These are phyloP conservation scores for Notocelia uddmanniana DNA, from an alignment of 2,888 invertebrate genomes.

Conservation along the genomic window DNA sequence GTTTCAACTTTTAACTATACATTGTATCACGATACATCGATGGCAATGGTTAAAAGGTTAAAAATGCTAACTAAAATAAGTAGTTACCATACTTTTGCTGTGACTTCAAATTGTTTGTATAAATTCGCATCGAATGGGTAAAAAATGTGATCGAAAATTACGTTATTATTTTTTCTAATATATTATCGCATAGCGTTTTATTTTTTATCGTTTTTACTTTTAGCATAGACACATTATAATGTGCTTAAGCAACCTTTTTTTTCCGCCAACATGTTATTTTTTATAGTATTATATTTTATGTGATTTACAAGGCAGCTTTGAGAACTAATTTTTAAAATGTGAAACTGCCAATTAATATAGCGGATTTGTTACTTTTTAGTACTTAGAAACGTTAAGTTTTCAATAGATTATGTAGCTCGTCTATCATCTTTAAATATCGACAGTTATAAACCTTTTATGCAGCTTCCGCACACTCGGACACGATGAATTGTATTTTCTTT, in stretches of 20 bases:
- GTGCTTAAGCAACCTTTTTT: conserved; percentile 62
- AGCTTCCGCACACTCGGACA: background rate
- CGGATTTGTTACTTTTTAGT: conserved; percentile 56
- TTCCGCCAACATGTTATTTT: conserved; percentile 52
- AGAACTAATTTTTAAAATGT: conserved; percentile 44
- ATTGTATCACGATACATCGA: background rate
- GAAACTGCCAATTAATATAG: conserved; percentile 60
- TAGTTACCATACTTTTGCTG: background rate
- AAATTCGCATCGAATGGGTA: conserved; percentile 43
- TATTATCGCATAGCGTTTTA: conserved; percentile 69
- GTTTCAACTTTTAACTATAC: background rate
- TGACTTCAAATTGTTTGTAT: background rate
- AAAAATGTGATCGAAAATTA: conserved; percentile 69
- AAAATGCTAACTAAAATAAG: background rate
- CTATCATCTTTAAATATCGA: conserved; percentile 10
- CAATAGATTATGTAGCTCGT: conserved; percentile 32
- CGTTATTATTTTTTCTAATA: conserved; percentile 73
- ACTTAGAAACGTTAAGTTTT: conserved; percentile 49
- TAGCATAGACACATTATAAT: conserved; percentile 60
- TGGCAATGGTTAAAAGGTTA: background rate
- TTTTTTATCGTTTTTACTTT: conserved; percentile 70
- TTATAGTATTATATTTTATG: conserved; percentile 59
- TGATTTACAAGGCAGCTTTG: conserved; percentile 60
- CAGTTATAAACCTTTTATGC: conserved; percentile 2
- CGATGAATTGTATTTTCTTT: background rate